Conservation (phyloP, 2,797 vertebrate species). For the Eulemur albifrons region DNA sequence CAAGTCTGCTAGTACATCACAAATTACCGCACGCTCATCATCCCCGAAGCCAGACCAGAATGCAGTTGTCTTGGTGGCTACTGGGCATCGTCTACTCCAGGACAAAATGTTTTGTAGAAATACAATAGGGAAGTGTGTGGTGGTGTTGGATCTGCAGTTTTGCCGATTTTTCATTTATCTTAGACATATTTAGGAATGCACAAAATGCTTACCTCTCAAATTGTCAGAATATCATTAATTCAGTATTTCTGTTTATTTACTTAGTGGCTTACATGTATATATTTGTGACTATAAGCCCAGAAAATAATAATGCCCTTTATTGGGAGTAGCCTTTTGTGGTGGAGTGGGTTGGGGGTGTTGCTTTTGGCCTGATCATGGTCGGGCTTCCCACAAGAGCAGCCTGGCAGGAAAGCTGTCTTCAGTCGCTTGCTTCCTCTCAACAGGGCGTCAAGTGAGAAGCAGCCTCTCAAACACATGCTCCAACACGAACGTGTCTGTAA, state of each 20-base stretch:
- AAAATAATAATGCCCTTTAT: neutral
- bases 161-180: neutral
- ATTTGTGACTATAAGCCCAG: neutral
- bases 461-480: neutral
- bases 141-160: neutral
- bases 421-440: neutral
- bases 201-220: neutral
- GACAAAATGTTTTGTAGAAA: neutral
- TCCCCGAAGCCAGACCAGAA: neutral
- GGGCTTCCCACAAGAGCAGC: neutral
- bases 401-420: neutral
- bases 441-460: neutral
- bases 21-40: neutral
- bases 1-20: neutral
- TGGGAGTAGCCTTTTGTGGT: neutral
- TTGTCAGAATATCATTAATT: neutral
- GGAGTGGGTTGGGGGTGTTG: neutral
- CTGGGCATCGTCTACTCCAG: neutral
- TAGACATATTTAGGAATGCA: neutral
- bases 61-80: neutral
- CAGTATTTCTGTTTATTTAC: neutral
- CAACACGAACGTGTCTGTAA: constrained; percentile 20
- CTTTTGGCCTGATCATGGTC: neutral
- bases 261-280: neutral
- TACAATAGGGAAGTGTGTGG: neutral